Conservation (phyloP, 2,113 vertebrate genomes). For the Pelodiscus sinensis region DNA sequence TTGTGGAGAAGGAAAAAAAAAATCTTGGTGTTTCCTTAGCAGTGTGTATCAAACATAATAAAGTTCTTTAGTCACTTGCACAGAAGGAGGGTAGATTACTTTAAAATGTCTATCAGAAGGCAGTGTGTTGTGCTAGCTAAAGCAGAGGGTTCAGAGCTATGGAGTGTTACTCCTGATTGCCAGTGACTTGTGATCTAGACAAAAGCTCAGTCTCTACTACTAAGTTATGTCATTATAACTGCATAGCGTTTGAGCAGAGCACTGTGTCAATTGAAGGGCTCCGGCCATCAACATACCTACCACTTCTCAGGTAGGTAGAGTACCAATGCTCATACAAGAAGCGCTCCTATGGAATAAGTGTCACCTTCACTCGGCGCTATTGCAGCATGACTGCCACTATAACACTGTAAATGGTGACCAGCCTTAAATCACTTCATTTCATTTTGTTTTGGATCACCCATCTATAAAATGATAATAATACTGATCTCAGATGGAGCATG, state of each 20-base stretch:
- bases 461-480: constrained; percentile 31
- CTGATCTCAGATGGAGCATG: constrained; percentile 28
- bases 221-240: no score
- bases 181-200: background rate
- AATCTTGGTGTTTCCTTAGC: constrained; percentile 14
- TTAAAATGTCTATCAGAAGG: constrained; percentile 50
- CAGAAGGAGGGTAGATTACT: constrained; percentile 59
- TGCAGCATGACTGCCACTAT: no score
- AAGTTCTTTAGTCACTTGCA: accelerated
- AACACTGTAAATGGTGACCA: background rate
- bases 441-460: constrained; percentile 35
- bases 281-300: no score
- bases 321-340: no score
- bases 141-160: constrained; percentile 4
- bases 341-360: no score
- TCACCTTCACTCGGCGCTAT: no score
- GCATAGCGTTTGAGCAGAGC: no score
- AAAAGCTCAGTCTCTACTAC: no score
- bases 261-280: no score
- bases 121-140: constrained; percentile 17
- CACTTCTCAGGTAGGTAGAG: no score
- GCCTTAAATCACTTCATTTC: constrained; percentile 25
- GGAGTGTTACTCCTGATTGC: constrained; percentile 25
- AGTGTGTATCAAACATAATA: constrained; percentile 29
- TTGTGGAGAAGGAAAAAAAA: constrained; percentile 2